Percentiles rank a stretch among this genome's conserved stretches.
Evolutionary conservation across 2,888 invertebrate species (phyloP).

Genomic region (Xylophagus ater): DNA sequence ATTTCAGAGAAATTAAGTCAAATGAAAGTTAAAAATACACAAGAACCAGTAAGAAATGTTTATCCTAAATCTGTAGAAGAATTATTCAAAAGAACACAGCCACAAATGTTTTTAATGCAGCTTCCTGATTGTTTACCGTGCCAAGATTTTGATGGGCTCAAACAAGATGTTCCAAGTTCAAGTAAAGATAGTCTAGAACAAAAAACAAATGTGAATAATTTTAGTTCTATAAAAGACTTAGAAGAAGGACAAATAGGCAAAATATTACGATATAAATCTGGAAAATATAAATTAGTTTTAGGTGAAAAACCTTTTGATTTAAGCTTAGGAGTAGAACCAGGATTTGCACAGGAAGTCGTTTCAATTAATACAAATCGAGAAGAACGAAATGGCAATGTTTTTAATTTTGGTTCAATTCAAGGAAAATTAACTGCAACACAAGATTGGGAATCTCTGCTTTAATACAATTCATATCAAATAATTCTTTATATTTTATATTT

Average conservation of each 20-base stretch:
- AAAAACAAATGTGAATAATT: no score
- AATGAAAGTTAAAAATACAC: conserved; percentile 6
- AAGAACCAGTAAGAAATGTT: conserved; percentile 23
- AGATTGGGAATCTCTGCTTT: conserved; percentile 44
- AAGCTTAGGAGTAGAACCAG: conserved; percentile 45
- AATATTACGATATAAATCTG: conserved; percentile 47
- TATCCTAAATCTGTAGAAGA: conserved; percentile 29
- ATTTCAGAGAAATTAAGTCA: conserved; percentile 2
- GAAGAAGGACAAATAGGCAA: conserved; percentile 50
- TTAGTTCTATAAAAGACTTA: conserved; percentile 29
- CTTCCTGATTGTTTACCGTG: no score
- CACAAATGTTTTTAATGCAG: no score
- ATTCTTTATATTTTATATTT: no score
- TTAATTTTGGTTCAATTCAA: conserved; percentile 45
- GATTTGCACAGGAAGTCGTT: conserved; percentile 48
- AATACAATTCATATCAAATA: no score
- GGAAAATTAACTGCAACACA: conserved; percentile 48
- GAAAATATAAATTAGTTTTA: conserved; percentile 44
- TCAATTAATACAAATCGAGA: conserved; percentile 43
- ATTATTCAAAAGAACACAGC: conserved; percentile 25
- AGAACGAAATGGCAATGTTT: conserved; percentile 45
- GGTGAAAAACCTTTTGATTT: conserved; percentile 49
- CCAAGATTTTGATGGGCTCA: no score
- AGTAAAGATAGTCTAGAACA: no score
- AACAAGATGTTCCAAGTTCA: no score